Evolutionary conservation across 1,140 invertebrate genomes (phyloP).

Genomic region (Hyles euphorbiae): DNA sequence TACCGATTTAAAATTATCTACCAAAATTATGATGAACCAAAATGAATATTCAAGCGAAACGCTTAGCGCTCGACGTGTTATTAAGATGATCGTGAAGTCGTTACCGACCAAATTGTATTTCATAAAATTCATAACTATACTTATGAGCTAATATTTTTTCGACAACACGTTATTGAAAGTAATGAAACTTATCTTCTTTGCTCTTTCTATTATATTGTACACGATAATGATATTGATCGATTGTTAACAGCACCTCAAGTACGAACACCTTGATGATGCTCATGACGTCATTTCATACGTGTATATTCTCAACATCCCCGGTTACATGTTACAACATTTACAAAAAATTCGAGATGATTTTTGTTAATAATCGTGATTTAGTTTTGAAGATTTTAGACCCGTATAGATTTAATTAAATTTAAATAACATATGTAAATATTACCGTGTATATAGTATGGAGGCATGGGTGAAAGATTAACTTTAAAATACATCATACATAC

Average conservation of each 20-base stretch:
- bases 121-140: conserved; percentile 70
- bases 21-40: conserved; percentile 68
- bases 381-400: too few species aligned
- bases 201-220: conserved; percentile 9
- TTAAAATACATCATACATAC: too few species aligned
- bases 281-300: too few species aligned
- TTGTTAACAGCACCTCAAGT: conserved; percentile 15
- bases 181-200: conserved; percentile 40
- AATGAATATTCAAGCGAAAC: conserved; percentile 72
- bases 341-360: too few species aligned
- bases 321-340: too few species aligned
- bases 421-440: too few species aligned
- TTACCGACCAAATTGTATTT: conserved; percentile 69
- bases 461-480: too few species aligned
- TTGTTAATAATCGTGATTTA: too few species aligned
- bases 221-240: conserved; percentile 29
- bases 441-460: too few species aligned
- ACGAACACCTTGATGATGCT: too few species aligned
- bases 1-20: conserved; percentile 69
- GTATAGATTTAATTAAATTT: too few species aligned
- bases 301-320: too few species aligned
- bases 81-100: conserved; percentile 66
- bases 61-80: conserved; percentile 60
- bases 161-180: conserved; percentile 62
- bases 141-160: conserved; percentile 70